Conservation (phyloP, 1,140 invertebrate species). For the Drosophila rhopaloa region DNA sequence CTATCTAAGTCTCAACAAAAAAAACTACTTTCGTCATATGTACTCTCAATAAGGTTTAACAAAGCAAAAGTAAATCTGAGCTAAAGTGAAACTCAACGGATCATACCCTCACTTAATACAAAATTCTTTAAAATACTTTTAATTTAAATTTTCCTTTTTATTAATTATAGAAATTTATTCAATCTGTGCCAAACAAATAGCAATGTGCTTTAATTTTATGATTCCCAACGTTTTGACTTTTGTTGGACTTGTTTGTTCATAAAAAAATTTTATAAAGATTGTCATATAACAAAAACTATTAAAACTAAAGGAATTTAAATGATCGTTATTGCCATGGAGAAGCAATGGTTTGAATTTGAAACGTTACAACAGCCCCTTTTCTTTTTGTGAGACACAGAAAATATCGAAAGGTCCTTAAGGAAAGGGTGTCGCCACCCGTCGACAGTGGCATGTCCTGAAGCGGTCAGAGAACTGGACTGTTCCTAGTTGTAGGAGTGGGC, state of each 20-base stretch:
- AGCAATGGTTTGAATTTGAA: background rate
- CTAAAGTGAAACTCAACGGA: background rate
- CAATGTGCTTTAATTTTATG: too few species aligned
- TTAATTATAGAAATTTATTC: too few species aligned
- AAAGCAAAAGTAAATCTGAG: background rate
- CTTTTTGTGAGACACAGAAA: too few species aligned
- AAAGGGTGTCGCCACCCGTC: slow-evolving; percentile 7
- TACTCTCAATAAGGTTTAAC: background rate
- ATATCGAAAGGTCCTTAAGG: slow-evolving; percentile 7
- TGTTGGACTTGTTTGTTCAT: too few species aligned
- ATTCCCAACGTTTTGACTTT: too few species aligned
- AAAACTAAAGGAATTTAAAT: background rate
- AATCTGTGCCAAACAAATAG: too few species aligned
- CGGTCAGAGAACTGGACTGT: background rate
- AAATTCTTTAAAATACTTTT: background rate
- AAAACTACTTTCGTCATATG: slow-evolving; percentile 9
- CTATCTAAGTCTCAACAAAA: background rate
- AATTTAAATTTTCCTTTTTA: background rate
- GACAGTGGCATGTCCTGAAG: slow-evolving; percentile 12
- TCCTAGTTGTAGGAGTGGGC: slow-evolving; percentile 22
- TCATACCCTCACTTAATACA: background rate
- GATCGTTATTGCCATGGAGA: slow-evolving; percentile 20
- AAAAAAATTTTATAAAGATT: too few species aligned
- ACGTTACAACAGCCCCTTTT: background rate
- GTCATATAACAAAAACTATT: background rate